Base-by-base conservation (phyloP, 2,888 invertebrate genomes). In the Liopterus haemorrhoidalis region DNA sequence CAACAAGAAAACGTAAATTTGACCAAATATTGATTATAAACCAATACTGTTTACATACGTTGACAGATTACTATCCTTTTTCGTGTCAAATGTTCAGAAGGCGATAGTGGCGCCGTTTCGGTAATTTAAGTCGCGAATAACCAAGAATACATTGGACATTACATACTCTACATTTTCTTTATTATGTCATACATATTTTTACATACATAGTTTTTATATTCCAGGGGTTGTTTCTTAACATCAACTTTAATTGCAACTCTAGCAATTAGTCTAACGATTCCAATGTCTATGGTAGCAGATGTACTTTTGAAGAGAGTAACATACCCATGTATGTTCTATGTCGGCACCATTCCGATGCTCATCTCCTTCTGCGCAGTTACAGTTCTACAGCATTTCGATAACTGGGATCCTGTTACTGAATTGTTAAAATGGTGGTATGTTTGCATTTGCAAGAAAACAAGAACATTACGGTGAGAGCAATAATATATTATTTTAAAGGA, bases 221-320 rank as follows among this genome's bases (percentile, higher is more conserved):
- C 2, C 69, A 93, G 93, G 90, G 96, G 93, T 37, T 87, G 91
- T 58, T 92, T 94, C 58, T 71, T 96, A 57, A 96, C 96, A 12
- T 94, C 94, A 9, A 84, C 91, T 1, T 74, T 90, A 35, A 84
- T 91, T 57, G 95, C 91, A 18, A 92, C 91, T 2, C 68, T 92
- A 57, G 80, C 91, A 45, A 78, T 94, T 52, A 86, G 87, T 54
- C 71, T 95, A 57, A 86, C 85, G 50, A 85, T 91, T 65, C 96
- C 96, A 41, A 75, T 96, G 70, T 83, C 91, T 22, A 86, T 92
- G 78, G 70, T 87, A 54, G 88, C 86, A 54, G 93, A 94, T 69
- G 76, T 85, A 27, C 61, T 85, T 38, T 66, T 87, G 28, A 82
- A 83, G 63, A 73, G 75, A 55, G 79, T 85, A 54, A 71, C 79